These are phyloP conservation scores for Glyptemys insculpta DNA, from an alignment of 2,797 vertebrate genomes.

Conservation along the genomic window DNA sequence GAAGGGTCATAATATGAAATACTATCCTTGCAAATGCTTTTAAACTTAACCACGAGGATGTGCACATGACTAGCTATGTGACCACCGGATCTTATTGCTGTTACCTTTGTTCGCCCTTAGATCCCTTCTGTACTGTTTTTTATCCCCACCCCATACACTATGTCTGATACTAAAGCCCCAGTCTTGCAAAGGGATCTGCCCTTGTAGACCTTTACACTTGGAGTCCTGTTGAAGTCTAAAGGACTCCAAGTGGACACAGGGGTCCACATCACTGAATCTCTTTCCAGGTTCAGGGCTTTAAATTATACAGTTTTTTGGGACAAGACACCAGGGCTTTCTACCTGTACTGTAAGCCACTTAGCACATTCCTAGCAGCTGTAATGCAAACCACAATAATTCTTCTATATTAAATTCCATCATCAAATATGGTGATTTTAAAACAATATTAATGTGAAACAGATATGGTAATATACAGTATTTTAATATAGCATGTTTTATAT, in stretches of 20 bases:
- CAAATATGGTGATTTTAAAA: too few relatives aligned
- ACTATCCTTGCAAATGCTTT: not conserved
- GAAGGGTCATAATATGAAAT: not conserved
- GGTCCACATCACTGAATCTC: not conserved
- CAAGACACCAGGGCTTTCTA: not conserved
- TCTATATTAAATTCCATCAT: too few relatives aligned
- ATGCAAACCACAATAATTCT: too few relatives aligned
- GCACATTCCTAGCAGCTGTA: too few relatives aligned
- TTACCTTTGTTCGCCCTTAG: not conserved
- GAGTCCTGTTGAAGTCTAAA: not conserved
- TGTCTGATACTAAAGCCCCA: not conserved
- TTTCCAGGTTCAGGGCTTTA: not conserved
- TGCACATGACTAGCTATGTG: not conserved
- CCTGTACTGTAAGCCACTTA: not conserved
- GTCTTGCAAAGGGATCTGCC: not conserved
- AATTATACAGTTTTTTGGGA: not conserved
- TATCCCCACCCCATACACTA: not conserved
- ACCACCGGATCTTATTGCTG: not conserved
- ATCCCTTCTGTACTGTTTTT: not conserved
- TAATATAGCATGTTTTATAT: too few relatives aligned
- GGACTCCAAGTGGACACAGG: not conserved
- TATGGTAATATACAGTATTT: too few relatives aligned
- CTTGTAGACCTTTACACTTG: not conserved
- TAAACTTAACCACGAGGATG: not conserved
- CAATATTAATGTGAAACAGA: too few relatives aligned